Evolutionary conservation across 2,888 invertebrate species (phyloP).

Genomic region (Hipparchia sbordonii): DNA sequence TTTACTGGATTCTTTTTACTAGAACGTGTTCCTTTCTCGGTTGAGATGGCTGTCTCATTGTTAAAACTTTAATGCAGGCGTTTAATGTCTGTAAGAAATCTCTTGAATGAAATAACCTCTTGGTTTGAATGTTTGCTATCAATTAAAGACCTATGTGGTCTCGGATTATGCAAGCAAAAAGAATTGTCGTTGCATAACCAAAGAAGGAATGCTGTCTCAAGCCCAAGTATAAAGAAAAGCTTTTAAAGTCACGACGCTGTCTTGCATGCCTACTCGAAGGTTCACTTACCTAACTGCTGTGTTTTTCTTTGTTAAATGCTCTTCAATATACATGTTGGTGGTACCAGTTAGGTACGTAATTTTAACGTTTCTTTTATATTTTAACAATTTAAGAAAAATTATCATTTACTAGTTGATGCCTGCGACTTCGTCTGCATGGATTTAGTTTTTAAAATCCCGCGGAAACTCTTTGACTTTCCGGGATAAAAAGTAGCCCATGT

Average conservation of each 20-base stretch:
- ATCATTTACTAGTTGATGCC: too few species aligned
- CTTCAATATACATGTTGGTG: neutral
- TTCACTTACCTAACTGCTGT: neutral
- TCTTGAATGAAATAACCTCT: constrained; percentile 42
- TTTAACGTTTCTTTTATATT: too few species aligned
- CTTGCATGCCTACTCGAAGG: neutral
- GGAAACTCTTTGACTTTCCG: too few species aligned
- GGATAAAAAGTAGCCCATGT: too few species aligned
- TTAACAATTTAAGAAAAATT: too few species aligned
- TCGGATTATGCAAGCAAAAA: constrained; percentile 24
- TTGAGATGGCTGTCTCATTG: constrained; percentile 44
- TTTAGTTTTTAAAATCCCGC: too few species aligned
- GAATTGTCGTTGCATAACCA: constrained; percentile 20
- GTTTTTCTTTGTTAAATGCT: neutral
- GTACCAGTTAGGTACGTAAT: too few species aligned
- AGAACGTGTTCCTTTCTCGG: constrained; percentile 38
- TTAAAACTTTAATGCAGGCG: constrained; percentile 35
- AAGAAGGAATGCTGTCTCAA: constrained; percentile 20
- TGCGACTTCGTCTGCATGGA: too few species aligned
- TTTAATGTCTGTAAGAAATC: constrained; percentile 38
- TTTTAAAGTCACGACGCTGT: neutral
- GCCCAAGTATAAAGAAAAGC: constrained; percentile 1
- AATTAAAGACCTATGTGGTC: constrained; percentile 39
- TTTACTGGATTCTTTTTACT: constrained; percentile 45
- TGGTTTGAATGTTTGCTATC: constrained; percentile 37